Evolutionary conservation across 2,888 invertebrate genomes (phyloP).

Genomic region (Ischnura elegans): DNA sequence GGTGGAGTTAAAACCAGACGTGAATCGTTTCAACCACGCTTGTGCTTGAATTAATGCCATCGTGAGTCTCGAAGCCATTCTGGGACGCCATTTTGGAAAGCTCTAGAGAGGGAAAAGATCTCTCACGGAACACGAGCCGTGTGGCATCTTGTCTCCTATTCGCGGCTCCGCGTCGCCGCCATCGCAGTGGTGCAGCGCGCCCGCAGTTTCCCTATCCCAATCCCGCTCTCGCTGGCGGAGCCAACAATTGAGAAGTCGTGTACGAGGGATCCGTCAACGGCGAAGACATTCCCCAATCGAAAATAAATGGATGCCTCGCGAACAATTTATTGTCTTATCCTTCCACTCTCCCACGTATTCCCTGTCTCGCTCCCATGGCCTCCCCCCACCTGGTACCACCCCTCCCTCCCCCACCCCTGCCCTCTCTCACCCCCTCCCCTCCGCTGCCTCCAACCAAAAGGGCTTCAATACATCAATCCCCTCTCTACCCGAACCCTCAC

Average conservation of each 20-base stretch:
- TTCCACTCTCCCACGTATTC: neutral
- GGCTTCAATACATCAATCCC: conserved; percentile 46
- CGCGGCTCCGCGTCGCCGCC: neutral
- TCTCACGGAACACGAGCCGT: neutral
- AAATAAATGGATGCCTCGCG: conserved; percentile 41
- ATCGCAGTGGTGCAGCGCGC: neutral
- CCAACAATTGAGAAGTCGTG: conserved; percentile 14
- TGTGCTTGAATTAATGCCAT: neutral
- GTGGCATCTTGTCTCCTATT: neutral
- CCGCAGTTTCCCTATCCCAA: neutral
- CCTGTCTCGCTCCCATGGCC: neutral
- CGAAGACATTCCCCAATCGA: conserved; percentile 30
- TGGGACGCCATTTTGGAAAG: neutral
- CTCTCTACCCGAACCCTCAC: neutral
- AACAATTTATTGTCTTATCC: conserved; percentile 26
- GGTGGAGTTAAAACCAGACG: neutral
- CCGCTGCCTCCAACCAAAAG: no score
- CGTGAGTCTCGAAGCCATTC: neutral
- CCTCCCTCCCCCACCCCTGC: neutral
- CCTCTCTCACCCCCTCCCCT: neutral
- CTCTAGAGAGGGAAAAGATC: no score
- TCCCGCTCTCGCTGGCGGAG: neutral
- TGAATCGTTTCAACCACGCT: neutral
- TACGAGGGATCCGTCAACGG: neutral
- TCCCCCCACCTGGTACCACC: neutral